phyloP scores from a whole-genome alignment of 1,140 invertebrate genomes.

The Neodiprion fabricii region DNA sequence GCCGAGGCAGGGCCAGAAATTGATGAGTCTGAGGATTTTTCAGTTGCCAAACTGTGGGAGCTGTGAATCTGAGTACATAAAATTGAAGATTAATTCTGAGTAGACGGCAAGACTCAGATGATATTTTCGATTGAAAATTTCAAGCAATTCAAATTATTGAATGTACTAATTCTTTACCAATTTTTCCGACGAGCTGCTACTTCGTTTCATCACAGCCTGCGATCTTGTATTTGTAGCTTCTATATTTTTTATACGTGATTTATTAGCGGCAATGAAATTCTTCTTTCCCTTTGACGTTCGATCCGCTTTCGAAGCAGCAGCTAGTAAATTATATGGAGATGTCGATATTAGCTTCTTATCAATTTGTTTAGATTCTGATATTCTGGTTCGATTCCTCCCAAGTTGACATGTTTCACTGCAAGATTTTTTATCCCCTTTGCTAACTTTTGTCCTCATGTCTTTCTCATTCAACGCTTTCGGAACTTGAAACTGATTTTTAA shows the following conservation, averaged over 20 bases:
- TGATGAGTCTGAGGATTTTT: background rate
- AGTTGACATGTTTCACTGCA: background rate
- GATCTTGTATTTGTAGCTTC: slow-evolving; percentile 12
- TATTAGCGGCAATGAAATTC: slow-evolving; percentile 49
- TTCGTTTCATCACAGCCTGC: background rate
- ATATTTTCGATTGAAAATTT: slow-evolving; percentile 17
- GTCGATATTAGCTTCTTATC: background rate
- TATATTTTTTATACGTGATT: slow-evolving; percentile 33
- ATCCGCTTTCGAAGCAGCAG: background rate
- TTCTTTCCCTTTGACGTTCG: slow-evolving; percentile 26
- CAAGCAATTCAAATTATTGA: slow-evolving; percentile 6
- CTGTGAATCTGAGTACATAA: no score
- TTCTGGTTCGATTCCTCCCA: slow-evolving; percentile 1
- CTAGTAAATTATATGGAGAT: background rate
- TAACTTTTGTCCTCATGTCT: background rate
- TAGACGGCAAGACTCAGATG: background rate
- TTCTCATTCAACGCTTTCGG: background rate
- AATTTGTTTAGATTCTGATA: background rate
- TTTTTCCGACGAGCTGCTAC: background rate
- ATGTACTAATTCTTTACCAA: background rate
- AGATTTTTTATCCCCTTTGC: background rate
- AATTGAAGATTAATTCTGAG: no score
- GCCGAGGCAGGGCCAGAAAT: slow-evolving; percentile 17
- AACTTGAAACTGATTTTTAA: background rate
- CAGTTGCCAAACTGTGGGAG: background rate